Conservation (phyloP, 2,113 vertebrate genomes). For the Callipepla squamata region DNA sequence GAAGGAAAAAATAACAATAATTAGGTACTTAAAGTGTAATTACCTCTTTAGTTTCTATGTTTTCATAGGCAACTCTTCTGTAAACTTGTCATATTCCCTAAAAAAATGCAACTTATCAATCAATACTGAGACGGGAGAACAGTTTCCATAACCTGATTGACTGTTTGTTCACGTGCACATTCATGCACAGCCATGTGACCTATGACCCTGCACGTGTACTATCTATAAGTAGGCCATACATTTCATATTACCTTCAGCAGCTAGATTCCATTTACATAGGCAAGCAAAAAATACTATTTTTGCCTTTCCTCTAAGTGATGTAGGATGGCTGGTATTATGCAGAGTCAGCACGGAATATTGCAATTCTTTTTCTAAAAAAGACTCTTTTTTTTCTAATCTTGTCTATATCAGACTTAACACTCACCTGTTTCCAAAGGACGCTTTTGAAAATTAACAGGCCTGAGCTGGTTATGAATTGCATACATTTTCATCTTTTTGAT, state of each 20-base stretch:
- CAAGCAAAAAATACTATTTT: background rate
- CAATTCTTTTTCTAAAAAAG: background rate
- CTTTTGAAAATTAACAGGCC: background rate
- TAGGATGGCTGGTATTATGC: no score
- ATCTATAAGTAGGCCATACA: fast-evolving
- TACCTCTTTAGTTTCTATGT: background rate
- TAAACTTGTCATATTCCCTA: background rate
- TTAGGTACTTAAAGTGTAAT: background rate
- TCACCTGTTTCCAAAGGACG: background rate
- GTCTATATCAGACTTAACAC: background rate
- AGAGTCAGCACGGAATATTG: background rate
- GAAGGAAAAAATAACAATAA: background rate
- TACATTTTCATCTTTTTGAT: background rate
- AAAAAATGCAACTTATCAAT: background rate
- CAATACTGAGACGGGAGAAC: background rate
- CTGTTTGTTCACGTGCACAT: background rate
- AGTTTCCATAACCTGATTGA: background rate
- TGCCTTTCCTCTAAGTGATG: background rate
- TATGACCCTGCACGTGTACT: background rate
- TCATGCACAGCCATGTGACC: background rate
- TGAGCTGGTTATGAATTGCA: background rate
- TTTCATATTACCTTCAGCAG: background rate
- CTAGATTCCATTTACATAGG: background rate
- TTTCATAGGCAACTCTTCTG: background rate
- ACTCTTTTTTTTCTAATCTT: background rate